Evolutionary conservation across 2,113 vertebrate species (phyloP).

Genomic region (Pristiophorus japonicus): DNA sequence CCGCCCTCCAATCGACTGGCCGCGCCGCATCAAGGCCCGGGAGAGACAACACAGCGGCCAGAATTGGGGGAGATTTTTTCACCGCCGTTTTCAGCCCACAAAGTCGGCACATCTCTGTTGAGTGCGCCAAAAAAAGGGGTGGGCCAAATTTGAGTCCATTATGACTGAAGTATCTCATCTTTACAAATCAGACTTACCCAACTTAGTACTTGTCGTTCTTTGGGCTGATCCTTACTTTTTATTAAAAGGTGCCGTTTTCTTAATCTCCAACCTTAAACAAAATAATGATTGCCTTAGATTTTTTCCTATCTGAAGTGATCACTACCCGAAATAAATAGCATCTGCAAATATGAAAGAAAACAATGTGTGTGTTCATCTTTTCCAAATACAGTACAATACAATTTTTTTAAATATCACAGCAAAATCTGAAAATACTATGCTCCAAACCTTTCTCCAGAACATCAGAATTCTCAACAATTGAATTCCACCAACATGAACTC

Average conservation of each 20-base stretch:
- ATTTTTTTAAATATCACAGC: not conserved
- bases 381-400: constrained; percentile 1
- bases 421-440: not conserved
- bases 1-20: no score
- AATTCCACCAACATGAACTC: not conserved
- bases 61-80: no score
- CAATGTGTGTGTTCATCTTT: not conserved
- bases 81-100: no score
- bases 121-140: no score
- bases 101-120: no score
- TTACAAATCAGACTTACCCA: constrained; percentile 66
- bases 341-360: not conserved
- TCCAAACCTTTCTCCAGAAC: not conserved
- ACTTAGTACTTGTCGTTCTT: constrained; percentile 83
- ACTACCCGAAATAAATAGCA: not conserved
- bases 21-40: no score
- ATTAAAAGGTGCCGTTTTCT: constrained; percentile 92
- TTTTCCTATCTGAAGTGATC: not conserved
- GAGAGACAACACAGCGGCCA: no score
- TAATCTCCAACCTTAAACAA: constrained; percentile 80
- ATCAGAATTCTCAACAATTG: not conserved
- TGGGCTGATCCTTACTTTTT: constrained; percentile 88
- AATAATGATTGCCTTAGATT: not conserved
- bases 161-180: not conserved
- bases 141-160: no score